Conservation (phyloP, 2,888 invertebrate genomes). For the Dynastes grantii region DNA sequence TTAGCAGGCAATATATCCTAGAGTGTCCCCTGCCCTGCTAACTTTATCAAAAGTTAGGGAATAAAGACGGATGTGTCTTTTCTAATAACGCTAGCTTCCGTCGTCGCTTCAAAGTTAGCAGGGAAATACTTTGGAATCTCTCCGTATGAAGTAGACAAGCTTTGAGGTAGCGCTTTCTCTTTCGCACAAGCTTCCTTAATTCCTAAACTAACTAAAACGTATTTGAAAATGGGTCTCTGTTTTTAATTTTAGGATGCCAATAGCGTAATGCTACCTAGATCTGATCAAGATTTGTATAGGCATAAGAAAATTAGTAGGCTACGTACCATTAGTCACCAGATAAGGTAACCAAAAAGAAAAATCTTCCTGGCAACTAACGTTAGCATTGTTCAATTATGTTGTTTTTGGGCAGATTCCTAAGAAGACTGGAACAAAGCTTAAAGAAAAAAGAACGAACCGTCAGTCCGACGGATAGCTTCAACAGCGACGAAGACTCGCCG, state of each 20-base stretch:
- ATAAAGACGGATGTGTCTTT: too few relatives aligned
- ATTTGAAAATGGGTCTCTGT: slow-evolving; percentile 40
- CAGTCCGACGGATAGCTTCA: slow-evolving; percentile 72
- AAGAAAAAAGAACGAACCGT: slow-evolving; percentile 77
- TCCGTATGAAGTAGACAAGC: too few relatives aligned
- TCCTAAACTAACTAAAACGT: too few relatives aligned
- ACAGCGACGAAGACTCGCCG: slow-evolving; percentile 76
- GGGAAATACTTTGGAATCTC: too few relatives aligned
- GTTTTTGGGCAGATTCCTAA: slow-evolving; percentile 75
- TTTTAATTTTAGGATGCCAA: slow-evolving; percentile 62
- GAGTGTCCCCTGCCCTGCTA: too few relatives aligned
- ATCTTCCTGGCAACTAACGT: neutral
- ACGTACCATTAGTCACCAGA: slow-evolving; percentile 84
- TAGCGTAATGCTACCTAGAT: slow-evolving; percentile 76
- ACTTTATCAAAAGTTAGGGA: too few relatives aligned
- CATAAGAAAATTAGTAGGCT: slow-evolving; percentile 79
- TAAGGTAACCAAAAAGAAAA: slow-evolving; percentile 73
- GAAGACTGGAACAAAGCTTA: slow-evolving; percentile 81
- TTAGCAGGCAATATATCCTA: too few relatives aligned
- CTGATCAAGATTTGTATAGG: slow-evolving; percentile 74
- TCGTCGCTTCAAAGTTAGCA: too few relatives aligned
- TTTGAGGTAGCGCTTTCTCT: too few relatives aligned
- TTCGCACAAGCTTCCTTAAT: too few relatives aligned
- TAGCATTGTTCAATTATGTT: slow-evolving; percentile 1
- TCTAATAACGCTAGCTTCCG: too few relatives aligned